These are phyloP conservation scores for Neosilurus hyrtlii DNA, from an alignment of 2,797 vertebrate species.

Conservation along the genomic window DNA sequence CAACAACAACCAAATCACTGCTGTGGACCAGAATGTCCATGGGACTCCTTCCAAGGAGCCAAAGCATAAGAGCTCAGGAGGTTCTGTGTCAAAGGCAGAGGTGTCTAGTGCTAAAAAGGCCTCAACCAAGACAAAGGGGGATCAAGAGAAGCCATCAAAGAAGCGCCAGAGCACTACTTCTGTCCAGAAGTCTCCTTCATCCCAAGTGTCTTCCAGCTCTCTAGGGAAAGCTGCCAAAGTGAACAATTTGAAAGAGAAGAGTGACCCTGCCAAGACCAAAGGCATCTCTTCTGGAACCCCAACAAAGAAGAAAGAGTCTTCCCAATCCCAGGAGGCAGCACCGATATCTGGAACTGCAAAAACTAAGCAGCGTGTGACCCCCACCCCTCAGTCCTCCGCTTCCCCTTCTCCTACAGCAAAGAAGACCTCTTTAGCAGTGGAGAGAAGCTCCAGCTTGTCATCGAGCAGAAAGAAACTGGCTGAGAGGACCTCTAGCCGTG, in stretches of 20 bases:
- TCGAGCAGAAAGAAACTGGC: constrained; percentile 77
- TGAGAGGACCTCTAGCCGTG: constrained; percentile 83
- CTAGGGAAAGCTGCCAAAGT: constrained; percentile 78
- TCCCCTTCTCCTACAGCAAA: constrained; percentile 75
- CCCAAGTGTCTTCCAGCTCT: constrained; percentile 73
- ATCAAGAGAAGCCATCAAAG: constrained; percentile 78
- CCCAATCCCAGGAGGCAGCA: constrained; percentile 51
- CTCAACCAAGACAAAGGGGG: constrained; percentile 70
- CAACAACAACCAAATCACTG: constrained; percentile 93
- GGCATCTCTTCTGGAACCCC: constrained; percentile 74
- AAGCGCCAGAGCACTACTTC: constrained; percentile 78
- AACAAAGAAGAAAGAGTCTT: constrained; percentile 76
- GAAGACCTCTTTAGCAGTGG: constrained; percentile 62
- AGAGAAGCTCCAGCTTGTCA: constrained; percentile 63
- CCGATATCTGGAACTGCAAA: constrained; percentile 61
- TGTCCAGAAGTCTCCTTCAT: constrained; percentile 71
- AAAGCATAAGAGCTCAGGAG: constrained; percentile 71
- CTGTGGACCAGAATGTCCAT: constrained; percentile 86
- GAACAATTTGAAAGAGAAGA: constrained; percentile 79
- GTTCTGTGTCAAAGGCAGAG: constrained; percentile 72
- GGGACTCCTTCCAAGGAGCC: constrained; percentile 84
- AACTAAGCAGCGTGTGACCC: constrained; percentile 74
- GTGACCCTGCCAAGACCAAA: constrained; percentile 72
- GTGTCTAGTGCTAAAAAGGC: constrained; percentile 69
- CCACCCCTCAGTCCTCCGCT: constrained; percentile 71